Conservation (phyloP, 2,888 invertebrate species). For the Philereme vetulata region DNA sequence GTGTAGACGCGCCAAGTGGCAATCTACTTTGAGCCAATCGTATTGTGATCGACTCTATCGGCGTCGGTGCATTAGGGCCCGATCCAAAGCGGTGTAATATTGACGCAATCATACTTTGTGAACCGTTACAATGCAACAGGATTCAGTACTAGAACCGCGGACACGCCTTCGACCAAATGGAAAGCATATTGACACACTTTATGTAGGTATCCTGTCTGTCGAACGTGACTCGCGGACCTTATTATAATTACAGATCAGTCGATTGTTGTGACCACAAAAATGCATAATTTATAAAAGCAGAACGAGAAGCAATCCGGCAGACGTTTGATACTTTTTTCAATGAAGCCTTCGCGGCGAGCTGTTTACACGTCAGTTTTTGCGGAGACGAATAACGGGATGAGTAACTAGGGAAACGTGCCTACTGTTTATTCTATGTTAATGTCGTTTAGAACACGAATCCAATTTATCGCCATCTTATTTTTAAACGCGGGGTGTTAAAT, state of each 20-base stretch:
- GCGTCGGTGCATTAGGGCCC: conserved; percentile 47
- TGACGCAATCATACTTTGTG: conserved; percentile 59
- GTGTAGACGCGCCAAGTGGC: conserved; percentile 35
- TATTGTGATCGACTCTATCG: conserved; percentile 50
- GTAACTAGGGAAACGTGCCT: conserved; percentile 48
- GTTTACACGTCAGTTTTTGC: conserved; percentile 67
- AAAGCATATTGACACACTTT: conserved; percentile 55
- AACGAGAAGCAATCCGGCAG: conserved; percentile 60
- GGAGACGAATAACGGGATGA: conserved; percentile 47
- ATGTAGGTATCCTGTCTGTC: conserved; percentile 55
- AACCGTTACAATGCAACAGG: conserved; percentile 59
- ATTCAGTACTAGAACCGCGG: conserved; percentile 54
- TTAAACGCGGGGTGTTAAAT: conserved; percentile 33
- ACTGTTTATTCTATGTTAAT: conserved; percentile 52
- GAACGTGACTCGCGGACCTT: conserved; percentile 71
- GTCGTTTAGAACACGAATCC: conserved; percentile 44
- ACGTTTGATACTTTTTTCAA: conserved; percentile 59
- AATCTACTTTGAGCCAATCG: conserved; percentile 46
- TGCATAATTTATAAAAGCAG: conserved; percentile 78
- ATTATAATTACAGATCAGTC: conserved; percentile 81
- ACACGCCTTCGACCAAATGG: conserved; percentile 58
- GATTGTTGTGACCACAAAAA: conserved; percentile 77
- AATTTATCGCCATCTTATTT: conserved; percentile 31
- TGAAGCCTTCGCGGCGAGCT: conserved; percentile 52
- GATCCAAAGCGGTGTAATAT: conserved; percentile 53